Base-by-base conservation (phyloP, 2,797 vertebrate genomes). In the Anguilla marmorata region DNA sequence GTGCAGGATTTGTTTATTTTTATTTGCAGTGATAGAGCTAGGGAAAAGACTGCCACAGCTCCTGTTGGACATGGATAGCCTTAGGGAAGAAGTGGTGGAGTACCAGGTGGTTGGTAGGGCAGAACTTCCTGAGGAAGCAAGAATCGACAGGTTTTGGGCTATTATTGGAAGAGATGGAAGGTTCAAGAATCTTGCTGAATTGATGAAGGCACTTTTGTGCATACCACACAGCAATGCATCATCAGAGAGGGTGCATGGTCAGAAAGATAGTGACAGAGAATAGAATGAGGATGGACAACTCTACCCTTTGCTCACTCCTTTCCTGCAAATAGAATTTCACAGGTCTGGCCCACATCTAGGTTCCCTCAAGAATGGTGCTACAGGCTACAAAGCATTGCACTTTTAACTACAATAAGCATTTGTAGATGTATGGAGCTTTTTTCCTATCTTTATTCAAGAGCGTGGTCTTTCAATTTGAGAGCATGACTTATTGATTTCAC, bases 261-360 rank as follows among this genome's bases (percentile, higher is more conserved):
- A 69, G 63, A 11, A 69, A 69, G 63, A 27, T 69, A 9, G 58
- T 86, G 58, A 45, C 24, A 84, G 50, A 84, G 21, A 85, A 56
- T 41, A 33, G 30, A 66, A 24, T 66, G 58, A 37, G 56, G 27
- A 33, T 37, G 0, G 52, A 85, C 85, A 86, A 86, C 27, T 86
- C 85, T 66, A 86, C 85, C n/a, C 30, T 86, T 45, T 86, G 85
- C 85, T 86, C 85, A 45, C 54, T 86, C 85, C 85, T 86, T 37
- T 86, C 85, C 30, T 86, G 85, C 56, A 86, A 86, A 86, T 45
- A 41, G 60, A 86, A 86, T 86, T 86, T 86, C 33, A 30, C 85
- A 66, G 56, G 85, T 60, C 56, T 16, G 58, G 56, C 58, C 58
- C 85, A 86, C 85, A 86, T 58, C 14, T 63, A 86, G n/a, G 56